Evolutionary conservation across 2,888 invertebrate species (phyloP), one percentile per base, ranked within the genome.

Genomic region (Plagodis pulveraria): DNA sequence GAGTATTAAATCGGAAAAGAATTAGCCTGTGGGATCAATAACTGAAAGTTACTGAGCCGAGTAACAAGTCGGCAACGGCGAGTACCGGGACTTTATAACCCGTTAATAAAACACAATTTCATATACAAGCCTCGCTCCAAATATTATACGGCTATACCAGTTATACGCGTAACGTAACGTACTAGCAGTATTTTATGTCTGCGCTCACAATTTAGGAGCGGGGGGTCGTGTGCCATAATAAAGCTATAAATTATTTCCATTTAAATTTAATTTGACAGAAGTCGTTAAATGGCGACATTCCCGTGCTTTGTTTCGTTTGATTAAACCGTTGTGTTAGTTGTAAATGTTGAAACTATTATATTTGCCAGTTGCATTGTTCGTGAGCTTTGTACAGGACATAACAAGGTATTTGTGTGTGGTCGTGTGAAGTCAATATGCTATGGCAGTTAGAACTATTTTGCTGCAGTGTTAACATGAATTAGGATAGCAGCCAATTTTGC

Each of bases 61-160:
- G 87, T 83, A 84, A 87, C 90, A 87, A 89, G 84, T 89, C 84
- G 81, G 78, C 83, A 86, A 87, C 87, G 87, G 84, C 84, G 84
- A 86, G 85, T 89, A 82, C 79, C 74, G 78, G 76, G 78, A 85
- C 83, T 91, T 91, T 90, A 91, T 89, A 89, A 86, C 89, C 89
- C 86, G 86, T 87, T 89, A 89, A 90, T 90, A 91, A 91, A 91
- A 91, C 84, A 89, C 87, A 89, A 89, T 89, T 91, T 86, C 91
- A 88, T 88, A 88, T 84, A 87, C 42, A 87, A 80, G 79, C 76
- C 80, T 69, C 74, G 81, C 79, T 80, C 77, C 71, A 71, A 77
- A 84, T 81, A 83, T 84, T 80, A 80, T 78, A 77, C 70, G 65
- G 49, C 35, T 80, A 80, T 78, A 77, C 70, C 65, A 4, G 52